phyloP scores from a whole-genome alignment of 2,888 invertebrate genomes.

The Maniola hyperantus region DNA sequence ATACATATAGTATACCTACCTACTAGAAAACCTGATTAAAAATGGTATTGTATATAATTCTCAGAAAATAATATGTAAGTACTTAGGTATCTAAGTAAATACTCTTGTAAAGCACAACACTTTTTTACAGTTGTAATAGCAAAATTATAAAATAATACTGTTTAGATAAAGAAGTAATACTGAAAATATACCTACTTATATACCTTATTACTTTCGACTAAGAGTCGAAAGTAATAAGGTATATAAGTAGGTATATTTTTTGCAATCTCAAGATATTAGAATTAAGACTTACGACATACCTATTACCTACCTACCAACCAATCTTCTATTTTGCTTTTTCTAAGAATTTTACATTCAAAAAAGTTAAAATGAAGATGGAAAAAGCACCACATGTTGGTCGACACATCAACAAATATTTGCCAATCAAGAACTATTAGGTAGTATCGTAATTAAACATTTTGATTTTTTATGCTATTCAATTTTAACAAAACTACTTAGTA shows the following conservation, averaged over 20 bases:
- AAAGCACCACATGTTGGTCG: neutral
- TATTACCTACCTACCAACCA: neutral
- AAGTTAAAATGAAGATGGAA: slow-evolving; percentile 1
- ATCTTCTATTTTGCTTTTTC: slow-evolving; percentile 34
- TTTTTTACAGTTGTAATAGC: too few species aligned
- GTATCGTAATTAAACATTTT: too few species aligned
- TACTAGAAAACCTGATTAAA: too few species aligned
- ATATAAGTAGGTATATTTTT: neutral
- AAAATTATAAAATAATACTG: slow-evolving; percentile 21
- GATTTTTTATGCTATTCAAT: too few species aligned
- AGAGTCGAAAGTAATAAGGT: neutral
- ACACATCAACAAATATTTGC: too few species aligned
- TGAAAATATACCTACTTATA: neutral
- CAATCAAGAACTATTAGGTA: too few species aligned
- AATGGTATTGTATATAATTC: too few species aligned
- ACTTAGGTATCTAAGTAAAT: too few species aligned
- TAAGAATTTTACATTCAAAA: neutral
- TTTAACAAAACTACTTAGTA: too few species aligned
- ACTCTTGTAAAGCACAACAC: too few species aligned
- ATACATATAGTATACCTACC: too few species aligned
- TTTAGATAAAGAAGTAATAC: slow-evolving; percentile 26
- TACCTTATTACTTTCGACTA: neutral
- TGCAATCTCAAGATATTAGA: neutral
- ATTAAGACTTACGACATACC: slow-evolving; percentile 1
- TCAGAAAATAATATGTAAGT: too few species aligned